These are phyloP conservation scores for Trichogramma pretiosum DNA, from an alignment of 1,140 invertebrate genomes.

Conservation along the genomic window DNA sequence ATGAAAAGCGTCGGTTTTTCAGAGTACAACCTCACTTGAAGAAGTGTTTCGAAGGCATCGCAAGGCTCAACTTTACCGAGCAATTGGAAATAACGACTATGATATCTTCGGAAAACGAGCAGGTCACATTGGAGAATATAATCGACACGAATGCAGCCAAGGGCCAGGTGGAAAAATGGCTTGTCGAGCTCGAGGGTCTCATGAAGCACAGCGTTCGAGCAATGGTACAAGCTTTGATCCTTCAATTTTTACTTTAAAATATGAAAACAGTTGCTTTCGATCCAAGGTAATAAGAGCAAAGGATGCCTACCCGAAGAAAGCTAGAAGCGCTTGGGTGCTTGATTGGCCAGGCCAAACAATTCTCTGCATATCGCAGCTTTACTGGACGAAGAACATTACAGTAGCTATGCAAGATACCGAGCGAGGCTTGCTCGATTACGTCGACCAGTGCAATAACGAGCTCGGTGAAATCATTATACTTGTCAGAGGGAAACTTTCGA, in stretches of 20 bases:
- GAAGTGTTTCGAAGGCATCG: slow-evolving; percentile 94
- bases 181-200: slow-evolving; percentile 77
- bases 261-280: slow-evolving; percentile 9
- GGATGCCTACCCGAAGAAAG: slow-evolving; percentile 56
- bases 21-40: slow-evolving; percentile 96
- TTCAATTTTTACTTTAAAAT: background rate
- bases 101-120: slow-evolving; percentile 82
- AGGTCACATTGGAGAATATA: slow-evolving; percentile 64
- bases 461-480: slow-evolving; percentile 82
- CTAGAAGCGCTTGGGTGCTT: slow-evolving; percentile 72
- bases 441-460: slow-evolving; percentile 52
- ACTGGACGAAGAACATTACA: slow-evolving; percentile 84
- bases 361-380: slow-evolving; percentile 76
- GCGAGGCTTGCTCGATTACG: slow-evolving; percentile 46
- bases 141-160: slow-evolving; percentile 83
- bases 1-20: background rate
- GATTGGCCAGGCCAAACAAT: slow-evolving; percentile 84
- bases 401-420: slow-evolving; percentile 55
- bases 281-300: slow-evolving; percentile 47
- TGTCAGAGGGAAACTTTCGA: slow-evolving; percentile 75
- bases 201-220: slow-evolving; percentile 86
- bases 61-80: slow-evolving; percentile 75
- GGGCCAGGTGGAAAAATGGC: slow-evolving; percentile 96
- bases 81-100: slow-evolving; percentile 82
- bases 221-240: slow-evolving; percentile 41